Conservation (phyloP, 1,140 invertebrate genomes). For the Heterodera carotae region DNA sequence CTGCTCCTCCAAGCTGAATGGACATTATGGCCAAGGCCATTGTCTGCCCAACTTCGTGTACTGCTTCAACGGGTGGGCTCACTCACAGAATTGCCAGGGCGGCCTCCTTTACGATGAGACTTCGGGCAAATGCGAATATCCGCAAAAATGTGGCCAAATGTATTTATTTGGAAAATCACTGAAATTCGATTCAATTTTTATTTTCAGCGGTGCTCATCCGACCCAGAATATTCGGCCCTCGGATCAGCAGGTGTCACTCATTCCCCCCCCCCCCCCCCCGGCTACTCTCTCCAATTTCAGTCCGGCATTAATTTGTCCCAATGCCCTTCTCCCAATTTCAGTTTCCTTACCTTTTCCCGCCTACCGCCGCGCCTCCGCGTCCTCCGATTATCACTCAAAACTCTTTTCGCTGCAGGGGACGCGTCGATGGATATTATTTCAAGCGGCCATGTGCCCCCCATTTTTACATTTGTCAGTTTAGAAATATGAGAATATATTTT, state of each 20-base stretch:
- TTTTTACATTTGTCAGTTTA: constrained; percentile 16
- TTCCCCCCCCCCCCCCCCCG: not conserved
- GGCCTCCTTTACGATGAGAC: constrained; percentile 13
- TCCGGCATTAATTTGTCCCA: too few species aligned
- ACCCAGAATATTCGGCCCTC: not conserved
- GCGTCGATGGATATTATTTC: constrained; percentile 25
- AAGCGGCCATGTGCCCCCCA: not conserved
- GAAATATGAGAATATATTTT: not conserved
- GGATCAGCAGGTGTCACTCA: not conserved
- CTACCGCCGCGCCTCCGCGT: not conserved
- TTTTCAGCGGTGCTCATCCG: not conserved
- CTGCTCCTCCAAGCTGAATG: constrained; percentile 22
- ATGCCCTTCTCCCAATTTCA: not conserved
- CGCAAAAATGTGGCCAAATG: not conserved
- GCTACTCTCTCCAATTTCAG: too few species aligned
- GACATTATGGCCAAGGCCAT: constrained; percentile 16
- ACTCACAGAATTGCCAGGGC: not conserved
- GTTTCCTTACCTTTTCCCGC: not conserved
- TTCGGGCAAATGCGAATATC: constrained; percentile 9
- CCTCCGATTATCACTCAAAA: not conserved
- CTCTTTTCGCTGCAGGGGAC: constrained; percentile 14
- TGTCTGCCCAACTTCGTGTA: constrained; percentile 14
- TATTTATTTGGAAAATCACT: too few species aligned
- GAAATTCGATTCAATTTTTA: not conserved
- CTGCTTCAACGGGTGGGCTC: constrained; percentile 17